Evolutionary conservation across 2,888 invertebrate species (phyloP), one percentile per base, ranked within the genome.

Genomic region (Pollenia griseotomentosa): DNA sequence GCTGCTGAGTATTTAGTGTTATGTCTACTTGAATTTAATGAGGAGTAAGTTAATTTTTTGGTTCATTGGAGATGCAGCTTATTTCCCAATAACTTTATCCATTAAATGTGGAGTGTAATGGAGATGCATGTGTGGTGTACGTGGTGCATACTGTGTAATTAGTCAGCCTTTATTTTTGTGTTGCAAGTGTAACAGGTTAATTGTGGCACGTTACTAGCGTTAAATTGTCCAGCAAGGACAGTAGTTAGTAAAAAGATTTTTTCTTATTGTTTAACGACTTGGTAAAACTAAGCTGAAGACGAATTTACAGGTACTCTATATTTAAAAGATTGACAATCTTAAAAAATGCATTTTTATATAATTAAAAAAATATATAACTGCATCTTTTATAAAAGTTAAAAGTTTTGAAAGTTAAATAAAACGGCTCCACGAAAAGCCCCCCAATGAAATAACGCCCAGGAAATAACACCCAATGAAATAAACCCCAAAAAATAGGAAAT

Each of bases 191-290:
- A 82, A 87, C 87, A 84, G 84, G 87, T 87, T 87, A 87, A 87
- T 87, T 87, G 84, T 82, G 84, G 87, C 84, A 87, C 84, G 87
- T 87, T 84, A 78, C 74, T 66, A 51, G 81, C 73, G 84, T 87
- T 84, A 81, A 87, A 87, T 87, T 74, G 77, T 82, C 81, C 87
- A 70, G 68, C 87, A 81, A 84, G 73, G 81, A 82, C 78, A 78
- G 74, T 70, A 63, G 87, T 78, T 81, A 68, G 68, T 55, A 44
- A 51, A 79, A 78, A 68, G 61, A 53, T 74, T 12, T 81, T 61
- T 66, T 33, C 33, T 33, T 6, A 33, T 33, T 33, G 33, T 33
- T 73, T 44, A 16, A 51, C 78, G 51, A 74, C 33, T 65, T 33
- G 23, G 65, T 4, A 59, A 73, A 55, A 19, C 42, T 40, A 1